These are phyloP conservation scores for Chloroclystis v-ata DNA, from an alignment of 2,888 invertebrate genomes.

Conservation along the genomic window DNA sequence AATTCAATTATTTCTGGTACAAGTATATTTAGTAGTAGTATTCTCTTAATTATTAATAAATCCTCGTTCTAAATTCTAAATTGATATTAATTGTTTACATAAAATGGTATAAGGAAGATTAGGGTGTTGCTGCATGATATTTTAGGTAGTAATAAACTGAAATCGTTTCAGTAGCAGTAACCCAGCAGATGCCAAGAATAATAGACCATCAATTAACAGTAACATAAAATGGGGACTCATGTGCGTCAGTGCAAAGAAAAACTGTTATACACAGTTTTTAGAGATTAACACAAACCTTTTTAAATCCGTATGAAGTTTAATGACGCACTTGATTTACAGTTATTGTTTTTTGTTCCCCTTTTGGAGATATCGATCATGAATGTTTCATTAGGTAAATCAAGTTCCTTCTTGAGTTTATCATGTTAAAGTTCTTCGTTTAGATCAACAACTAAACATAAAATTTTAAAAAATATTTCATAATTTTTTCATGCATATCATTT, in stretches of 20 bases:
- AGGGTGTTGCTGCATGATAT: not conserved
- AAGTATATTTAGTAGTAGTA: too few species aligned
- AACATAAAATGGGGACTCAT: slow-evolving; percentile 17
- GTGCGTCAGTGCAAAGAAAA: slow-evolving; percentile 40
- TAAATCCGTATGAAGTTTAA: not conserved
- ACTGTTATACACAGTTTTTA: slow-evolving; percentile 15
- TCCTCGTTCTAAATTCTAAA: too few species aligned
- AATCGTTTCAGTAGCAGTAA: slow-evolving; percentile 9
- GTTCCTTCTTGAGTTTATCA: not conserved
- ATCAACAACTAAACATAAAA: too few species aligned
- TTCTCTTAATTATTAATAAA: too few species aligned
- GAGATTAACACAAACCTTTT: not conserved
- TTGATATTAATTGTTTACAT: not conserved
- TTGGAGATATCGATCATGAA: not conserved
- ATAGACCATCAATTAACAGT: slow-evolving; percentile 25
- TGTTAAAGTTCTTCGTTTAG: too few species aligned
- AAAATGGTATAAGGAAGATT: not conserved
- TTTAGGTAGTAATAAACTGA: slow-evolving; percentile 12
- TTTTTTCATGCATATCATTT: too few species aligned
- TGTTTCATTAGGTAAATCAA: not conserved
- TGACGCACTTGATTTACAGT: not conserved
- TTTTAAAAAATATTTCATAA: too few species aligned
- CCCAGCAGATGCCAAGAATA: slow-evolving; percentile 31
- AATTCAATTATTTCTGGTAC: slow-evolving; percentile 36
- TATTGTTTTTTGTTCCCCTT: not conserved